Evolutionary conservation across 2,797 vertebrate genomes (phyloP).

Genomic region (Hapalemur alaotrensis): DNA sequence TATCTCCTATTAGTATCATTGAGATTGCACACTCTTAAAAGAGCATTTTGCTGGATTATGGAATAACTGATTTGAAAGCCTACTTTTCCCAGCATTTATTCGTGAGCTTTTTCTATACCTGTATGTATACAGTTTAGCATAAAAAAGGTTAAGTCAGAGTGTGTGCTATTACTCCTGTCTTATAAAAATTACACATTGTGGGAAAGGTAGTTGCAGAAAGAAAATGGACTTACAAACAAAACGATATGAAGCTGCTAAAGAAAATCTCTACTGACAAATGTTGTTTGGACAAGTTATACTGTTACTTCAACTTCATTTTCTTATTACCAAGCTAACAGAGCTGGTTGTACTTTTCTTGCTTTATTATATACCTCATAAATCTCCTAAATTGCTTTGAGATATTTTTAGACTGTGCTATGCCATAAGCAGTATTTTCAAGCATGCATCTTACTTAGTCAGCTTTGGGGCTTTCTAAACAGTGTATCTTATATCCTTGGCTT

Average conservation of each 20-base stretch:
- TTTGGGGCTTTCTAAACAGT: slow-evolving; percentile 18
- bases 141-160: slow-evolving; percentile 51
- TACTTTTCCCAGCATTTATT: background rate
- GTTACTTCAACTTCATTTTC: slow-evolving; percentile 58
- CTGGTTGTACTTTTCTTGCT: slow-evolving; percentile 34
- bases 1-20: slow-evolving; percentile 44
- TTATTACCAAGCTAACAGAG: slow-evolving; percentile 48
- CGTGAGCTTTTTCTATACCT: slow-evolving; percentile 33
- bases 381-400: slow-evolving; percentile 63
- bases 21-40: slow-evolving; percentile 51
- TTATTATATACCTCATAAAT: slow-evolving; percentile 64
- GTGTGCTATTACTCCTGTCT: background rate
- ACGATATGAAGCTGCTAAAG: background rate
- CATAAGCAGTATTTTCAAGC: slow-evolving; percentile 54
- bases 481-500: slow-evolving; percentile 42
- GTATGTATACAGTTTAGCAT: slow-evolving; percentile 31
- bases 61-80: slow-evolving; percentile 50
- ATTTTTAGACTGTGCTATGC: slow-evolving; percentile 64
- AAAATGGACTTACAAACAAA: slow-evolving; percentile 44
- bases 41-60: slow-evolving; percentile 43
- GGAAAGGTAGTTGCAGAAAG: background rate
- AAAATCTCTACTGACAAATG: slow-evolving; percentile 28
- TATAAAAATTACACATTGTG: background rate
- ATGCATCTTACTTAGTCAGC: slow-evolving; percentile 53
- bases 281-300: slow-evolving; percentile 8